Percentiles rank a stretch among this genome's conserved stretches.
Conservation (phyloP, 2,113 vertebrate species). For the Thymallus thymallus region DNA sequence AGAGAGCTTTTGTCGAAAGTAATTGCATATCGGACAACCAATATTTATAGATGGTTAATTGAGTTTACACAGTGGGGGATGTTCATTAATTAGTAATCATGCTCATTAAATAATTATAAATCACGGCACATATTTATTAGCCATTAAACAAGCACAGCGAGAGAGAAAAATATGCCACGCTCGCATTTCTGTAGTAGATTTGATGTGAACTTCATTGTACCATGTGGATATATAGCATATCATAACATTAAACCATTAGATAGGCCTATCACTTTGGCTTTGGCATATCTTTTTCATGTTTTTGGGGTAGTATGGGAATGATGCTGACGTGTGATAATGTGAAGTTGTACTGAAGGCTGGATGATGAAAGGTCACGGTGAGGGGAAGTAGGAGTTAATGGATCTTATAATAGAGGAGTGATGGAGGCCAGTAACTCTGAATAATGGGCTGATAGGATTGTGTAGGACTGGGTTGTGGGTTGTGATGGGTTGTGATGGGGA, state of each 20-base stretch:
- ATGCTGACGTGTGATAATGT: no score
- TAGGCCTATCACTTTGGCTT: no score
- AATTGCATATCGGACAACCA: slow-evolving; percentile 13
- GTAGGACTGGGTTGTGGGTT: not conserved
- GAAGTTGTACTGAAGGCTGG: not conserved
- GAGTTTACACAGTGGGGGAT: slow-evolving; percentile 8
- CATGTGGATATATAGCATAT: no score
- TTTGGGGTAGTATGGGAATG: no score
- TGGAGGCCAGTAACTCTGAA: not conserved
- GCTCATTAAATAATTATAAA: slow-evolving; percentile 11
- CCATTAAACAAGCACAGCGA: not conserved
- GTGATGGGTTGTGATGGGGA: no score
- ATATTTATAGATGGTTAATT: slow-evolving; percentile 19
- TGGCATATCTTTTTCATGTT: no score
- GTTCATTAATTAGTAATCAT: slow-evolving; percentile 14
- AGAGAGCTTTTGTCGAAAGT: slow-evolving; percentile 10
- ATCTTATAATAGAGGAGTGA: slow-evolving; percentile 5
- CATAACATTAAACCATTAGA: no score
- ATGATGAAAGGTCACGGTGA: not conserved
- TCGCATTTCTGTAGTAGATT: not conserved
- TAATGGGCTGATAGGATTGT: not conserved
- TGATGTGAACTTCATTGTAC: no score
- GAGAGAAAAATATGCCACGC: not conserved
- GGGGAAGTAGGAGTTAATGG: slow-evolving; percentile 1
- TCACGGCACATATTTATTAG: not conserved